Evolutionary conservation across 2,888 invertebrate genomes (phyloP).

Genomic region (Plusia festucae): DNA sequence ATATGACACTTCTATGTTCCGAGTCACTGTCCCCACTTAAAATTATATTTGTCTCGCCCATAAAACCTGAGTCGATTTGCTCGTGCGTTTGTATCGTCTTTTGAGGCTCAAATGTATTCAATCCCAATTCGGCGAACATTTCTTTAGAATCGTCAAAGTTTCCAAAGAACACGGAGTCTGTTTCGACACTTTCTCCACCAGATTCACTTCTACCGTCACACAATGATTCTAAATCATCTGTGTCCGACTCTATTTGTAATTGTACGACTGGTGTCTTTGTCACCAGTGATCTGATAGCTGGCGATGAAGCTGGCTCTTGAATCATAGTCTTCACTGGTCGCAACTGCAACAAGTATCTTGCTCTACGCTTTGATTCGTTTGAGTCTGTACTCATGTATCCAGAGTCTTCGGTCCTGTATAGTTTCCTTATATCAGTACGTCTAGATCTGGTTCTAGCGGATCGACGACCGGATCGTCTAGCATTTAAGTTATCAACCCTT

Average conservation of each 20-base stretch:
- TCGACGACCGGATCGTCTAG: slow-evolving; percentile 80
- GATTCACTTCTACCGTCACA: slow-evolving; percentile 95
- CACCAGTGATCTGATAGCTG: slow-evolving; percentile 60
- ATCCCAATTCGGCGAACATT: slow-evolving; percentile 78
- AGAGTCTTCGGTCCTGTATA: slow-evolving; percentile 91
- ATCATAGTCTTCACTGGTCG: slow-evolving; percentile 72
- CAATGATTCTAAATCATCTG: slow-evolving; percentile 93
- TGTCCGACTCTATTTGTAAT: slow-evolving; percentile 87
- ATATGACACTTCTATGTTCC: slow-evolving; percentile 86
- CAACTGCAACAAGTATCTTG: slow-evolving; percentile 83
- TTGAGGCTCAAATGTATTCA: slow-evolving; percentile 72
- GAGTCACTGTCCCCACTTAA: slow-evolving; percentile 86
- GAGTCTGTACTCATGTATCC: slow-evolving; percentile 96
- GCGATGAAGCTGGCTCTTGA: slow-evolving; percentile 67
- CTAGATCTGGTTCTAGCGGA: slow-evolving; percentile 81
- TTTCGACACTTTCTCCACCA: slow-evolving; percentile 95
- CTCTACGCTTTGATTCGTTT: slow-evolving; percentile 89
- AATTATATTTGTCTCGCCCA: slow-evolving; percentile 84
- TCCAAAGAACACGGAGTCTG: slow-evolving; percentile 96
- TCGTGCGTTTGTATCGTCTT: slow-evolving; percentile 70
- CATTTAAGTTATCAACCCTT: slow-evolving; percentile 76
- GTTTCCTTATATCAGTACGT: slow-evolving; percentile 80
- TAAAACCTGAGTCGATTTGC: slow-evolving; percentile 85
- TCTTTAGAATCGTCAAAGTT: slow-evolving; percentile 89
- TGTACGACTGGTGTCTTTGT: slow-evolving; percentile 72